These are phyloP conservation scores for Drosophila bipectinata DNA, from an alignment of 1,140 invertebrate genomes.

Conservation along the genomic window DNA sequence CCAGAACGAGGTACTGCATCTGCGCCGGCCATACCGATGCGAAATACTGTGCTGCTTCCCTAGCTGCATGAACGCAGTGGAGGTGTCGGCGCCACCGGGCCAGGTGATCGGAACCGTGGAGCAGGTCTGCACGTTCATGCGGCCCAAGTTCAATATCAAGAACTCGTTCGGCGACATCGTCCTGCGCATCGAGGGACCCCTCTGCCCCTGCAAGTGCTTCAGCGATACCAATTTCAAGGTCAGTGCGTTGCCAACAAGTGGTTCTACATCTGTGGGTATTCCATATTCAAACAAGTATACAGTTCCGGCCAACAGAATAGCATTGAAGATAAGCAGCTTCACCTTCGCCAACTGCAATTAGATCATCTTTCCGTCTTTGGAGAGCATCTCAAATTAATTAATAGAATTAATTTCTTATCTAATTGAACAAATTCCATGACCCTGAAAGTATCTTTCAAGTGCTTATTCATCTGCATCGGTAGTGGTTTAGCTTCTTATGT, in stretches of 20 bases:
- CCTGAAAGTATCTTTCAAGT: not conserved
- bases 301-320: constrained; percentile 13
- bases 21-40: constrained; percentile 89
- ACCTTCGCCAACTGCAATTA: not conserved
- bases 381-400: not conserved
- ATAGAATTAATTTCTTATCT: not conserved
- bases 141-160: constrained; percentile 88
- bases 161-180: constrained; percentile 87
- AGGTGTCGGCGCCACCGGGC: constrained; percentile 84
- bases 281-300: constrained; percentile 16
- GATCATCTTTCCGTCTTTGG: not conserved
- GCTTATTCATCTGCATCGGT: not conserved
- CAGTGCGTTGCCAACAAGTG: constrained; percentile 55
- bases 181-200: constrained; percentile 89
- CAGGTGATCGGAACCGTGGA: constrained; percentile 87
- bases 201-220: constrained; percentile 86
- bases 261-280: constrained; percentile 21
- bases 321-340: not conserved
- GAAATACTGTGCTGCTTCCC: constrained; percentile 90
- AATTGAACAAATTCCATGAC: not conserved
- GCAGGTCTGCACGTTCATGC: constrained; percentile 89
- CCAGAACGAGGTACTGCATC: constrained; percentile 90
- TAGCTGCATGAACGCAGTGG: constrained; percentile 91
- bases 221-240: constrained; percentile 85
- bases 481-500: not conserved